A percentile compares a stretch with the other conserved stretches of the same genome.
Evolutionary conservation across 2,797 vertebrate species (phyloP).

Genomic region (Gephyroberyx darwinii): DNA sequence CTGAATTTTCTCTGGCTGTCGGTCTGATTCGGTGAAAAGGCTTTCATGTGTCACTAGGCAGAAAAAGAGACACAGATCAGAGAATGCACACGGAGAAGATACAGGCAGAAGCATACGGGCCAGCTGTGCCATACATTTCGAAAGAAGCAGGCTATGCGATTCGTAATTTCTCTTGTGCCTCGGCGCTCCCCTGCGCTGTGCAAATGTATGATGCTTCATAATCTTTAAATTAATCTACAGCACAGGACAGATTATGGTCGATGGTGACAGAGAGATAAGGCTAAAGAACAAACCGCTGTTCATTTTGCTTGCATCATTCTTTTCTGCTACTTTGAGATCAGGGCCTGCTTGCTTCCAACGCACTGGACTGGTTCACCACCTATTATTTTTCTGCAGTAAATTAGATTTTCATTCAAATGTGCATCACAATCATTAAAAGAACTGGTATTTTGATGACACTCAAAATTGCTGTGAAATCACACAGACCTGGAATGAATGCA

Average conservation of each 20-base stretch:
- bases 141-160: conserved; percentile 11
- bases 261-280: conserved; percentile 71
- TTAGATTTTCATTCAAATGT: conserved; percentile 30
- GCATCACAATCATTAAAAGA: conserved; percentile 28
- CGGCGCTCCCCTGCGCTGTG: conserved; percentile 34
- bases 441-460: not conserved
- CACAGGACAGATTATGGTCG: conserved; percentile 71
- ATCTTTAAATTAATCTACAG: conserved; percentile 82
- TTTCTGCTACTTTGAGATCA: conserved; percentile 50
- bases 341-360: conserved; percentile 23
- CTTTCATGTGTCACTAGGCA: conserved; percentile 62
- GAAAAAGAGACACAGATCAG: conserved; percentile 40
- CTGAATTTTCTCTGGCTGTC: conserved; percentile 68
- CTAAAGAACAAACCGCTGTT: conserved; percentile 64
- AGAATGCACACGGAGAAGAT: conserved; percentile 25
- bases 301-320: conserved; percentile 59
- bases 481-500: not conserved
- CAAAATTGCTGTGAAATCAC: conserved; percentile 17
- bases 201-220: conserved; percentile 59
- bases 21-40: conserved; percentile 64
- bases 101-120: conserved; percentile 22
- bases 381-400: not conserved
- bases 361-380: conserved; percentile 6
- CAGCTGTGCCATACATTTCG: conserved; percentile 34
- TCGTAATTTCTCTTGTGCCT: conserved; percentile 50